Base-by-base conservation (phyloP, 2,888 invertebrate species). In the Hypercompe scribonia region DNA sequence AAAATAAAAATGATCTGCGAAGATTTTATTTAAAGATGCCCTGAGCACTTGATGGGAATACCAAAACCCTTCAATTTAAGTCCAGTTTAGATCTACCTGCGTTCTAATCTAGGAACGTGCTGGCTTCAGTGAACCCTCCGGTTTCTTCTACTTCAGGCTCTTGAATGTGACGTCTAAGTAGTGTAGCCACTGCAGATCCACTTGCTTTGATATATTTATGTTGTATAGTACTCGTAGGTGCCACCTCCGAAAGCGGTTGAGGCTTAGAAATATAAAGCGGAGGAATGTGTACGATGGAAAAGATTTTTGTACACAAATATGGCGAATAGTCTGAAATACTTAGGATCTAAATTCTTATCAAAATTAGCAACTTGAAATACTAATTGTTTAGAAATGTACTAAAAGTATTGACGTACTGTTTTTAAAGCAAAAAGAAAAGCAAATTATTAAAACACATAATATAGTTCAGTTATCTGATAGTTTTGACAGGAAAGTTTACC, bases 51-150 rank as follows among this genome's bases (percentile, higher is more conserved):
- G 71, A 76, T 65, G 72, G 50, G 66, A 70, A 77, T 81, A 75
- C 76, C 79, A 84, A 81, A 83, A 71, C 77, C 73, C 82, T 81
- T 80, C 76, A 84, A 83, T 81, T 81, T 83, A 82, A 78, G 78
- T 76, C 75, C 72, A 76, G 86, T 82, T 84, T 81, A 82, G 79
- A 81, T 74, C 73, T 73, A 74, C 78, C 72, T 73, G n/a, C 24
- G 73, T 79, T 84, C 83, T 83, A 84, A 83, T 75, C 84, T 82
- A 75, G 84, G 78, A 84, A 82, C 81, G 71, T 69, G 72, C 46
- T 65, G 70, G 64, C 77, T 61, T 31, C 31, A 84, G 64, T 67
- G 50, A 67, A 54, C 72, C 54, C 77, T 70, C 66, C 67, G 75
- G 74, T 73, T 70, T 61, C 81, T 79, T 39, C 80, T 74, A 73